Conservation (phyloP, 2,113 vertebrate genomes). For the Tachysurus vachellii region DNA sequence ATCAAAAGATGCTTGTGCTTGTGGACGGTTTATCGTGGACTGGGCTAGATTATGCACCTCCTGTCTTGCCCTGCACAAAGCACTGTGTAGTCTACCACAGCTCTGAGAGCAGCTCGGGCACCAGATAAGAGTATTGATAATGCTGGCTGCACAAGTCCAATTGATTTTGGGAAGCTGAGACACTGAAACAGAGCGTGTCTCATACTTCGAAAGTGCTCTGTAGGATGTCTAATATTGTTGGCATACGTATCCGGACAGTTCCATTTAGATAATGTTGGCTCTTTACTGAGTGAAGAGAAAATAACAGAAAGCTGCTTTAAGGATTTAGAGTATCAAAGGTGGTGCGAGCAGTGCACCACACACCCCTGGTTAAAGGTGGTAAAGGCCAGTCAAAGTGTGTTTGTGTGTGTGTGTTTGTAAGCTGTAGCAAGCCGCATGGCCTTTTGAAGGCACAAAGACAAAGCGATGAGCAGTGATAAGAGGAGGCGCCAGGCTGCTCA, state of each 20-base stretch:
- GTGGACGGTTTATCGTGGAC: slow-evolving; percentile 38
- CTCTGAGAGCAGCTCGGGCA: slow-evolving; percentile 42
- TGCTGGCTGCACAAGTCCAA: slow-evolving; percentile 51
- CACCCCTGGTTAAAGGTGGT: slow-evolving; percentile 13
- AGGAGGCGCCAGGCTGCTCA: slow-evolving; percentile 73
- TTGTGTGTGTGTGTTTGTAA: slow-evolving; percentile 34
- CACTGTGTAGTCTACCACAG: slow-evolving; percentile 70
- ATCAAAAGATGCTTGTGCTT: slow-evolving; percentile 56
- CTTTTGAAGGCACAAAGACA: slow-evolving; percentile 76
- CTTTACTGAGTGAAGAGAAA: background rate
- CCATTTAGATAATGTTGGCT: slow-evolving; percentile 5
- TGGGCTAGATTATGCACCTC: slow-evolving; percentile 62
- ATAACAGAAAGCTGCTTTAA: background rate
- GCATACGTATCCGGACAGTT: slow-evolving; percentile 9
- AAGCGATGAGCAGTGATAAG: slow-evolving; percentile 80
- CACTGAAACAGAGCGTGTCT: slow-evolving; percentile 33
- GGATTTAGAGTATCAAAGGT: background rate
- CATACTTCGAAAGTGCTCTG: slow-evolving; percentile 60
- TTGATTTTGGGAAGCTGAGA: slow-evolving; percentile 66
- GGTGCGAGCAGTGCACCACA: background rate
- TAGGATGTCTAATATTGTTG: slow-evolving; percentile 47
- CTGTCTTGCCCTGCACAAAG: slow-evolving; percentile 60
- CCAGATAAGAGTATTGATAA: slow-evolving; percentile 66
- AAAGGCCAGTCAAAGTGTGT: background rate
- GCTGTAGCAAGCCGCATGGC: slow-evolving; percentile 60